phyloP scores from a whole-genome alignment of 2,113 vertebrate species.

The Caranx ignobilis region DNA sequence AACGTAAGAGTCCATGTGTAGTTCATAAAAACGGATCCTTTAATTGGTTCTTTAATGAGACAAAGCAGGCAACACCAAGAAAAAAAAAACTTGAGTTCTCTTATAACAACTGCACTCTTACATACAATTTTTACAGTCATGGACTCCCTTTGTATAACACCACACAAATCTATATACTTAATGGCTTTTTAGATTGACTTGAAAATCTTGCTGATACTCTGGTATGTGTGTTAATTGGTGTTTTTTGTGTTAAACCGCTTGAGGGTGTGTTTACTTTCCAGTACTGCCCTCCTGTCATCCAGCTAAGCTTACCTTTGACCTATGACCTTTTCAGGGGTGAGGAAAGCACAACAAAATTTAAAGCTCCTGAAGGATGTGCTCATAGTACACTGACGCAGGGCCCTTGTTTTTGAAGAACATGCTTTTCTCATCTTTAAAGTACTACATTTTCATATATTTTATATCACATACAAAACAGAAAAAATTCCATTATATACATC shows the following conservation, averaged over 20 bases:
- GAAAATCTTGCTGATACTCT: conserved; percentile 65
- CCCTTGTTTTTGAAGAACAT: conserved; percentile 77
- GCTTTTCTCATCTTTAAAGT: conserved; percentile 85
- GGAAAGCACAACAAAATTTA: conserved; percentile 86
- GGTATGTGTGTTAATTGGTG: conserved; percentile 37
- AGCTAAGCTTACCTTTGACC: conserved; percentile 75
- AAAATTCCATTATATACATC: conserved; percentile 86
- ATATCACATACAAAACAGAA: conserved; percentile 86
- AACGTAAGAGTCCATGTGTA: conserved; percentile 45
- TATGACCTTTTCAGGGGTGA: conserved; percentile 76
- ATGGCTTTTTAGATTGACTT: conserved; percentile 84
- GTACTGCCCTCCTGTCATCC: conserved; percentile 61
- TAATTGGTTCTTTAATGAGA: conserved; percentile 85
- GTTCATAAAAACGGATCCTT: conserved; percentile 80
- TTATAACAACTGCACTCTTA: conserved; percentile 87
- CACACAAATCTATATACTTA: conserved; percentile 85
- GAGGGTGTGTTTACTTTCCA: conserved; percentile 61
- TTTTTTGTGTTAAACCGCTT: conserved; percentile 42
- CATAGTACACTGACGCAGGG: conserved; percentile 70
- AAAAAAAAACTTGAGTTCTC: conserved; percentile 76
- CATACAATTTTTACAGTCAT: conserved; percentile 86
- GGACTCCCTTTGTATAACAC: conserved; percentile 84
- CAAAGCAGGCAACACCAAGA: conserved; percentile 85
- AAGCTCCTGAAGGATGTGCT: conserved; percentile 82
- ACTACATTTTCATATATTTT: conserved; percentile 79